Evolutionary conservation across 35 echinoderm and acorn worm genomes (phyloP), one percentile per base, ranked within the genome.

Genomic region (Lytechinus pictus): DNA sequence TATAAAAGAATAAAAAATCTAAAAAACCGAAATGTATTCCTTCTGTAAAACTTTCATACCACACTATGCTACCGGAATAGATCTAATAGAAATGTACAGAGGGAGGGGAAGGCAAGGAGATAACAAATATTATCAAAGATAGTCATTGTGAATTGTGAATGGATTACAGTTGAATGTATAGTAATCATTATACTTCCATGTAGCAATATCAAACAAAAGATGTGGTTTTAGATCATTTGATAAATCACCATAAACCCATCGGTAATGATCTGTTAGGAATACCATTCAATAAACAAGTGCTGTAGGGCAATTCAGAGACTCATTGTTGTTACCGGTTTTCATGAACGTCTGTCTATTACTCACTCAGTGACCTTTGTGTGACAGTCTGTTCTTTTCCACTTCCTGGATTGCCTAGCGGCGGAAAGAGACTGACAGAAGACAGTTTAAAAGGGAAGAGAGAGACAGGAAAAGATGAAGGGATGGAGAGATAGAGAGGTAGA

Each of bases 321-420:
- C 19, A 24, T 79, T 79, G 66, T 79, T 79, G 8, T 24, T 24
- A 24, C n/a, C 66, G 21, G 66, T 79, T 24, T 79, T 79, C 66
- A 79, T 8, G 19, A 79, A 79, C 66, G 1, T 79, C 66, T 24
- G 66, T 79, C 66, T 79, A 79, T 79, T 79, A 79, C 66, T 79
- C 66, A 79, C 66, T 79, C 66, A 79, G n/a, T 79, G 66, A 79
- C 66, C 19, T 79, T 79, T 79, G 19, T 79, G 66, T 79, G n/a
- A 79, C 66, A 79, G 66, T 24, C 66, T 79, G 66, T 79, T 79
- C 66, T 79, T 79, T 79, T 79, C 66, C 21, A 24, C 21, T 79
- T 79, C 66, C 66, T 79, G 66, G 66, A 79, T 9, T 79, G 66
- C 66, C 66, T 79, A 24, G 19, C n/a, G 66, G 66, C 10, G 57